Percentiles rank a stretch among this genome's conserved stretches.
phyloP scores from a whole-genome alignment of 35 echinoderm and acorn worm genomes.

The Ophioderma brevispina region DNA sequence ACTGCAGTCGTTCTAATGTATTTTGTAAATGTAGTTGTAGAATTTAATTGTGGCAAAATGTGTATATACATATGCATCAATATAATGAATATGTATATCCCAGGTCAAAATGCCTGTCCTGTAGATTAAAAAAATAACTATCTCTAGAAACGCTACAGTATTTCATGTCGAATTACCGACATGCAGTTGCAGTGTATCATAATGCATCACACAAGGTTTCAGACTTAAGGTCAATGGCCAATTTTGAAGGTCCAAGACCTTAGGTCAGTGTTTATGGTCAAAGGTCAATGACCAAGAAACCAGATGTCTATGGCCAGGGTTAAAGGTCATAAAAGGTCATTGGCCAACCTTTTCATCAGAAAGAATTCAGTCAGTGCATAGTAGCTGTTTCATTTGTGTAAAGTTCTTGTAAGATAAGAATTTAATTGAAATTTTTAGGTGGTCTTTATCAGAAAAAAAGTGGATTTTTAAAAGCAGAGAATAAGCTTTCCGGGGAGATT shows the following conservation, averaged over 20 bases:
- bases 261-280: too few species aligned
- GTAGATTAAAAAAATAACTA: background rate
- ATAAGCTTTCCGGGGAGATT: too few species aligned
- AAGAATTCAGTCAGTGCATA: too few species aligned
- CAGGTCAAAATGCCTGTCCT: background rate
- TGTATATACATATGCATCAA: constrained; percentile 4
- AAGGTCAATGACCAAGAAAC: too few species aligned
- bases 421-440: background rate
- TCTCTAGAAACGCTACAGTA: background rate
- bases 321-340: too few species aligned
- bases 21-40: constrained; percentile 13
- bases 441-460: too few species aligned
- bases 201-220: background rate
- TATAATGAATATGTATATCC: background rate
- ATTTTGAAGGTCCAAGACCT: too few species aligned
- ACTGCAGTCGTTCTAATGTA: background rate
- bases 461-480: too few species aligned
- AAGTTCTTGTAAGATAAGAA: constrained; percentile 10
- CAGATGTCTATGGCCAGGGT: too few species aligned
- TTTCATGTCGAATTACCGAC: background rate
- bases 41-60: constrained; percentile 6
- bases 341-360: too few species aligned
- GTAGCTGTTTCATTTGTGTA: background rate
- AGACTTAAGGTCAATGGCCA: too few species aligned
- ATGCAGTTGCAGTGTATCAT: background rate